These are phyloP conservation scores for Reinhardtius hippoglossoides DNA, from an alignment of 2,113 vertebrate genomes.

Conservation along the genomic window DNA sequence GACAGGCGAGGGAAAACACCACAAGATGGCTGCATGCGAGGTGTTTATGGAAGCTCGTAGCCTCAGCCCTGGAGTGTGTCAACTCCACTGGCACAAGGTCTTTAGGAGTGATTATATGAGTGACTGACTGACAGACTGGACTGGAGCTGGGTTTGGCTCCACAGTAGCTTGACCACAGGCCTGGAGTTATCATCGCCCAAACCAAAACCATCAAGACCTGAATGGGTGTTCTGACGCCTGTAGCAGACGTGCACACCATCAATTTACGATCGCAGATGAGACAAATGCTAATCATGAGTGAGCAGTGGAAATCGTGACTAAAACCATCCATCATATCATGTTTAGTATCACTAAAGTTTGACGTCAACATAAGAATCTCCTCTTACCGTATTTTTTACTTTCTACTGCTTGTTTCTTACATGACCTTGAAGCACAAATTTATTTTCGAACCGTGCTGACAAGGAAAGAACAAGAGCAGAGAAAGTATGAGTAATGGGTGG, in stretches of 20 bases:
- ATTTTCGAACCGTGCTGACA: constrained; percentile 20
- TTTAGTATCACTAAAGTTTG: background rate
- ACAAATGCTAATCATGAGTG: constrained; percentile 8
- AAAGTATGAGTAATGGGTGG: constrained; percentile 64
- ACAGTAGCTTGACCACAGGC: constrained; percentile 58
- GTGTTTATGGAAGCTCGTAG: constrained; percentile 60
- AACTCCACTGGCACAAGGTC: constrained; percentile 28
- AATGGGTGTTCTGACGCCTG: constrained; percentile 8
- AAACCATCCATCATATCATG: constrained; percentile 4
- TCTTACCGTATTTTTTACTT: background rate
- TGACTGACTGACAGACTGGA: constrained; percentile 46
- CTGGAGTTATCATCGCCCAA: constrained; percentile 63
- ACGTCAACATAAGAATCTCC: background rate
- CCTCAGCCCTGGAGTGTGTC: constrained; percentile 53
- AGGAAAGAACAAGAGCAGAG: constrained; percentile 41
- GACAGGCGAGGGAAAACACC: constrained; percentile 42
- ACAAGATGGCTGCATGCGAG: constrained; percentile 45
- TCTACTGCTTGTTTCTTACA: background rate
- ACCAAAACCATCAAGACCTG: constrained; percentile 39
- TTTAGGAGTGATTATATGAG: constrained; percentile 44
- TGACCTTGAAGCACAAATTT: constrained; percentile 27
- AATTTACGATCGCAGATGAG: constrained; percentile 28
- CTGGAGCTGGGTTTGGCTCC: constrained; percentile 42
- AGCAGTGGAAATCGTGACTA: constrained; percentile 28
- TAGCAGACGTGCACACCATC: constrained; percentile 45